Base-by-base conservation (phyloP, 2,888 invertebrate genomes). In the Drosophila macrospina region DNA sequence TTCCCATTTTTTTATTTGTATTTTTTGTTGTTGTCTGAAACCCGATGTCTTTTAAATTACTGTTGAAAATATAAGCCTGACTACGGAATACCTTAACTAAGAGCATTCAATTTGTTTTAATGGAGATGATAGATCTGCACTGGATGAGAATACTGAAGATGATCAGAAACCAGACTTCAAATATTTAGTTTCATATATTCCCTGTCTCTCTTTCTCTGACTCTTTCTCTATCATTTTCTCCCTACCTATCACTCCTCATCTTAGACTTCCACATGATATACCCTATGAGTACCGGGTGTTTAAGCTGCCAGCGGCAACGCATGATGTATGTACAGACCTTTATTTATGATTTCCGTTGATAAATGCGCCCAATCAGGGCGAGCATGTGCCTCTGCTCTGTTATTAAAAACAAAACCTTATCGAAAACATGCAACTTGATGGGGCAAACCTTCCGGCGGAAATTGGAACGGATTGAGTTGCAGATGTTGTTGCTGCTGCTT, bases 261-360 rank as follows among this genome's bases (percentile, higher is more conserved):
- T n/a, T n/a, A n/a, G n/a, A n/a, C n/a, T n/a, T n/a, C n/a, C n/a
- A 52, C 7, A 1, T 13, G 11, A 52, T 45, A 68, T 69, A 64
- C 80, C 63, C 80, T 6, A 50, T 26, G 34, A 2, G 10, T 11
- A 13, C 39, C 0, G 4, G 44, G 13, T 13, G n/a, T 20, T 11
- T 50, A 50, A 32, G 6, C 10, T n/a, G 30, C 32, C 52, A 16
- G 32, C 61, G 44, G 70, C 51, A 54, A 63, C 50, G 26, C 60
- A 65, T 82, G 75, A 89, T 75, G 82, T 82, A 88, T 84, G 88
- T 66, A 66, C 71, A 34, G 67, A 61, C 59, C 71, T 82, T 85
- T 86, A 89, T 89, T 85, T 85, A 89, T 89, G 89, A 88, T 88
- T 88, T 89, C 89, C 88, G 85, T 78, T 88, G 85, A 85, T 86